Base-by-base conservation (phyloP, 2,113 vertebrate species). In the Aegithalos caudatus region DNA sequence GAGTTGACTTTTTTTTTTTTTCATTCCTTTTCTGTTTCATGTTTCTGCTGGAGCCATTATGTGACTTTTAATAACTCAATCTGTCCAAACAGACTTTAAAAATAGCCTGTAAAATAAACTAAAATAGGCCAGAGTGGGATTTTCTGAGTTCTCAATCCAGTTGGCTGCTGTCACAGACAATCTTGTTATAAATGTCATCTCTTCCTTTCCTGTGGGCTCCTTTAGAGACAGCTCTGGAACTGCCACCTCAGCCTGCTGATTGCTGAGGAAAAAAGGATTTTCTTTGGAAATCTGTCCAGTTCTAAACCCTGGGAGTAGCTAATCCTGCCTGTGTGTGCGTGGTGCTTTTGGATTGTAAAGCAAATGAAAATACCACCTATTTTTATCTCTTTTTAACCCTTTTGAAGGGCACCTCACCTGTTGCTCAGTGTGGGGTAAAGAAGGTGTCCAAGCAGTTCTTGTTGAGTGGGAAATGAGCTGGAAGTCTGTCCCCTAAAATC, bases 51-150 rank as follows among this genome's bases (percentile, higher is more conserved):
- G 44, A 51, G 44, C 21, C 45, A 4, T 53, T 70, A 10, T 47
- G 48, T 44, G 82, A 64, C 48, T 74, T 82, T 51, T 84, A 78
- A 44, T 80, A 83, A 66, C 50, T 92, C 64, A 25, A 38, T 35
- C 31, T 89, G 64, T 89, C 84, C 73, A 81, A 92, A 77, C 33
- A 74, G 83, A 7, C 76, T 81, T 87, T 61, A 48, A 61, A 95
- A 94, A 92, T 48, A 77, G 53, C 64, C 73, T n/a, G 12, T 92
- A 86, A 93, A 90, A 88, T 58, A 82, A 88, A 54, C 67, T 80
- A 25, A 72, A 77, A 65, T 71, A 73, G 92, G 87, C 53, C 69
- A 70, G 50, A 23, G 67, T 45, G 76, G 72, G 77, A 69, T 94
- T 89, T 93, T 78, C 70, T 53, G 67, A 51, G 54, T 72, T 69